phyloP scores from a whole-genome alignment of 2,113 vertebrate genomes.

The Protobothrops mucrosquamatus region DNA sequence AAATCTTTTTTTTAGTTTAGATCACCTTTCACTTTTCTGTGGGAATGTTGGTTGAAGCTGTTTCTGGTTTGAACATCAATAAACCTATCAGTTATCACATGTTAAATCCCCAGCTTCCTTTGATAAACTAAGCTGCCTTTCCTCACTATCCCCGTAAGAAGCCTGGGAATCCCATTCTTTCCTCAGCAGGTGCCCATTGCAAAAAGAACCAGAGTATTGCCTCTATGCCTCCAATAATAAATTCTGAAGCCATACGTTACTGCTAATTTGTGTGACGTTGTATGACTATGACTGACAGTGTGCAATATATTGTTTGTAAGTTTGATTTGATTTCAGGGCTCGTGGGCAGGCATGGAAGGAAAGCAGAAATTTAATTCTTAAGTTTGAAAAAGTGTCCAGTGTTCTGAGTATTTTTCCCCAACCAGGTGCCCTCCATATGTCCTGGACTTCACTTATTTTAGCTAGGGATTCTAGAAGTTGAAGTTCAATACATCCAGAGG shows the following conservation, averaged over 20 bases:
- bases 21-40: not conserved
- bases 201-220: conserved; percentile 5
- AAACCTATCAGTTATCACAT: conserved; percentile 17
- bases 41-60: not conserved
- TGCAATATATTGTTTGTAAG: not conserved
- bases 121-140: not conserved
- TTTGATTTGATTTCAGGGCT: not conserved
- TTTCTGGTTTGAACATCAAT: conserved; percentile 17
- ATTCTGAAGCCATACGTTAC: conserved; percentile 28
- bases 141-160: not conserved
- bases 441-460: not conserved
- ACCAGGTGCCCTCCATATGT: not conserved
- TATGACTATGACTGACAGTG: not conserved
- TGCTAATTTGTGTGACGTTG: conserved; percentile 9
- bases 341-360: not conserved
- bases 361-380: not conserved
- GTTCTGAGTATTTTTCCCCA: not conserved
- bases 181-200: not conserved
- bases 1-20: not conserved
- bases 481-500: not conserved
- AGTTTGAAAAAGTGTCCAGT: not conserved
- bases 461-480: not conserved
- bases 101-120: not conserved
- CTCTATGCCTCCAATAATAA: conserved; percentile 28
- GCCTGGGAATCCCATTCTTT: not conserved